These are phyloP conservation scores for Rhombomys opimus DNA, from an alignment of 2,113 vertebrate species.

Conservation along the genomic window DNA sequence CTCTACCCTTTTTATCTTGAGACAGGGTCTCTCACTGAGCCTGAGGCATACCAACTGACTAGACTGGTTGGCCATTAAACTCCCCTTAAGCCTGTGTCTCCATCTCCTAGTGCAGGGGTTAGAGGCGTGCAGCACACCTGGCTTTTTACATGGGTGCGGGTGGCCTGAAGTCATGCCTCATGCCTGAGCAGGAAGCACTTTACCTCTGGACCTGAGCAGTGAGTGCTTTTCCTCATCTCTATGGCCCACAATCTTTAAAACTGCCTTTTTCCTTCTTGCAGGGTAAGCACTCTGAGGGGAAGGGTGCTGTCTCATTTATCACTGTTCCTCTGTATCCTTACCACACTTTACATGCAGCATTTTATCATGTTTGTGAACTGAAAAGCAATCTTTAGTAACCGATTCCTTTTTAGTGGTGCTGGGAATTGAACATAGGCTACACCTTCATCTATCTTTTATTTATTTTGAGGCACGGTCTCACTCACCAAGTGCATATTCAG, in stretches of 20 bases:
- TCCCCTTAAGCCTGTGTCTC: not conserved
- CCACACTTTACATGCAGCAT: not conserved
- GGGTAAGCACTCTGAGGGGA: not conserved
- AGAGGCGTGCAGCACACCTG: not conserved
- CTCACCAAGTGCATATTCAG: not conserved
- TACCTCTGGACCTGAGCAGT: no score
- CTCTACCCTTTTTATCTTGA: not conserved
- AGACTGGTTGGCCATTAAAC: not conserved
- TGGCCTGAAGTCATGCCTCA: not conserved
- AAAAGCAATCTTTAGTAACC: constrained; percentile 23
- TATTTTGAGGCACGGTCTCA: not conserved
- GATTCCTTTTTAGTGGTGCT: not conserved
- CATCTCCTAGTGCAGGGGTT: not conserved
- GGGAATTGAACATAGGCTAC: not conserved
- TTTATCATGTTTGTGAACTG: not conserved
- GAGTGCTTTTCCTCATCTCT: not conserved
- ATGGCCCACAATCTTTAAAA: not conserved
- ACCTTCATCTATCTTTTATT: not conserved
- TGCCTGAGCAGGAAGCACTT: not conserved
- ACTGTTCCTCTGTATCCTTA: not conserved
- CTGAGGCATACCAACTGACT: not conserved
- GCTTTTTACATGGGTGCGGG: no score
- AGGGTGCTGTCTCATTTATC: not conserved
- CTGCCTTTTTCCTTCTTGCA: not conserved
- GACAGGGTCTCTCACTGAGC: not conserved